A percentile compares a stretch with the other conserved stretches of the same genome.
Conservation (phyloP, 2,797 vertebrate genomes). For the Etheostoma perlongum region DNA sequence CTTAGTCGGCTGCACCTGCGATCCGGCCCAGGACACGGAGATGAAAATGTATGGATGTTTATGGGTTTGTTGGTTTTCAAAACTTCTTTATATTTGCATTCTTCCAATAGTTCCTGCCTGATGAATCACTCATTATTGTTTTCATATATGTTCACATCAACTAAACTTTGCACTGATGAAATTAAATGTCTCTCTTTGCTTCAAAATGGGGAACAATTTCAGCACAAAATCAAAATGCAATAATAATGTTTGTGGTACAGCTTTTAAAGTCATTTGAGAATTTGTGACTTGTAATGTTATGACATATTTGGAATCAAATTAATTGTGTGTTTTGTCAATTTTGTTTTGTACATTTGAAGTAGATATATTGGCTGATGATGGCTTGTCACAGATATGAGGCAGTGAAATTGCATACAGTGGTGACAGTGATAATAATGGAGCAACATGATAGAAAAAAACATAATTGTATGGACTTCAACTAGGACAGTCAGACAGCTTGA, state of each 20-base stretch:
- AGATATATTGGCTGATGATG: background rate
- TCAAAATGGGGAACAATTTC: background rate
- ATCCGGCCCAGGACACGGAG: too few relatives aligned
- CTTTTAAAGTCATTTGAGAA: background rate
- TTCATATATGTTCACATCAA: background rate
- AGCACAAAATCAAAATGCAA: background rate
- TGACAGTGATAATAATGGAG: too few relatives aligned
- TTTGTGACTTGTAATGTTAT: background rate
- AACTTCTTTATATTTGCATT: constrained; percentile 15
- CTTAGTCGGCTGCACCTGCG: too few relatives aligned
- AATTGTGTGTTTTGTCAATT: too few relatives aligned
- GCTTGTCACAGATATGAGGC: background rate
- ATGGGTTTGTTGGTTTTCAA: constrained; percentile 20
- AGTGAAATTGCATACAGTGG: background rate
- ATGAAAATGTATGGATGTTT: background rate
- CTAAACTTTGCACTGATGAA: background rate
- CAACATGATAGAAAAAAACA: background rate
- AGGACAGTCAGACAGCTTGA: background rate
- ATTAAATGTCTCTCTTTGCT: background rate
- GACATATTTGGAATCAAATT: too few relatives aligned
- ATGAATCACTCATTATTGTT: constrained; percentile 1
- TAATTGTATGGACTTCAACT: background rate
- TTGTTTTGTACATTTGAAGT: background rate
- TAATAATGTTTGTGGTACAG: background rate
- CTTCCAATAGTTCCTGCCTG: background rate